Base-by-base conservation (phyloP, 2,888 invertebrate genomes). In the Prosapia bicincta region DNA sequence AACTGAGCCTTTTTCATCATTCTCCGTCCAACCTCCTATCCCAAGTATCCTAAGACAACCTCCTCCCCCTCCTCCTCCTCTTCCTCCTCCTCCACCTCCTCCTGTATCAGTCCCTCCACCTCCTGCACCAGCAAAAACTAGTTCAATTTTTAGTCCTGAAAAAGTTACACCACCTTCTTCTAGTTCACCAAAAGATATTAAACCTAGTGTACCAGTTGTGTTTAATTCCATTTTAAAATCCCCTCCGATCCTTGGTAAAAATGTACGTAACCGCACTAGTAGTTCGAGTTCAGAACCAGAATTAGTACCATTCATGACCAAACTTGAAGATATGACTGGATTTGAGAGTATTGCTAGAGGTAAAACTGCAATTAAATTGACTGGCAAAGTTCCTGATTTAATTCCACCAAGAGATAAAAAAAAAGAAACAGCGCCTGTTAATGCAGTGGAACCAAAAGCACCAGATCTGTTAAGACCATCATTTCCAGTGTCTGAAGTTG, bases 241-340 rank as follows among this genome's bases (percentile, higher is more conserved):
- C 68, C 80, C 78, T n/a, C 79, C 78, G 20, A 77, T 75, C 20
- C 69, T 72, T 25, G 26, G 76, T 80, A 85, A 65, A 83, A 82
- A n/a, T 85, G 86, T 66, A 84, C 82, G 13, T 81, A 85, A 74
- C 85, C 66, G 76, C 25, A 71, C 85, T 23, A 83, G 83, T 15
- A 89, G 88, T 1, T 84, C 84, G 69, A 86, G 86, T 76, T 88
- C 88, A 0, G 90, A 90, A 81, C 89, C 89, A 0, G 90, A 90
- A 82, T 82, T 90, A 71, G 84, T 90, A 69, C 90, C 89, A 0
- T 89, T 90, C 0, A 88, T 90, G 66, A 89, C 89, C 80, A 90
- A 90, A 81, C 83, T 90, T 71, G 90, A 90, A 77, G 89, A 90
- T 80, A 88, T 89, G 0, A 88, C 88, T 32, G 90, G 89, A 0